These are phyloP conservation scores for Mystacornis crossleyi DNA, from an alignment of 2,113 vertebrate genomes.

Conservation along the genomic window DNA sequence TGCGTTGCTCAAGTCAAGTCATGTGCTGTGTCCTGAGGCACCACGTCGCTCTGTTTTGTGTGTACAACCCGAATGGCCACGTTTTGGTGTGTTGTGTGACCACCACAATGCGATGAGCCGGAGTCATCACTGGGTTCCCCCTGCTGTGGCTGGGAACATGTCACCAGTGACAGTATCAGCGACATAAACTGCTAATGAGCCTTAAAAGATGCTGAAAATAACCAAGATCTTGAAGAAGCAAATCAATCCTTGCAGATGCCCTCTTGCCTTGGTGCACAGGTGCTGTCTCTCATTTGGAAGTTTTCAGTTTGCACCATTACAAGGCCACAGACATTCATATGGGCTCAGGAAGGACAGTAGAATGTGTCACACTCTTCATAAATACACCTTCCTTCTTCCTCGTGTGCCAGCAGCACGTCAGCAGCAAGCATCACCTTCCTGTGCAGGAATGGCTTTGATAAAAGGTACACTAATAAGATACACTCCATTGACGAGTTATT, in stretches of 20 bases:
- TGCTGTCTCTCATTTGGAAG: neutral
- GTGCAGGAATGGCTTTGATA: neutral
- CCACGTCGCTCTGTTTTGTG: neutral
- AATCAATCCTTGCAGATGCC: neutral
- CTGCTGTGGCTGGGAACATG: neutral
- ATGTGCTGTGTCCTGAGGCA: fast-evolving
- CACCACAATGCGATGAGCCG: neutral
- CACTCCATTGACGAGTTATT: constrained; percentile 48
- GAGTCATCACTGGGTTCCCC: neutral
- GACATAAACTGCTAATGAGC: neutral
- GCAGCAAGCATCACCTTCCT: constrained; percentile 16
- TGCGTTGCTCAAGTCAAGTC: fast-evolving
- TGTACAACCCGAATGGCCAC: neutral
- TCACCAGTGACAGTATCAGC: neutral
- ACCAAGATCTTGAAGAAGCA: neutral
- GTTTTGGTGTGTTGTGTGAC: neutral
- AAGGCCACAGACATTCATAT: neutral
- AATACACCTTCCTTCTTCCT: neutral
- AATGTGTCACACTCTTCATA: neutral
- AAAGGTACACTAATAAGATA: constrained; percentile 17
- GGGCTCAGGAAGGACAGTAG: neutral
- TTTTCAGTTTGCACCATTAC: neutral
- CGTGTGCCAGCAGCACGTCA: neutral
- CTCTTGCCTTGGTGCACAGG: neutral
- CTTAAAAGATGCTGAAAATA: neutral